Evolutionary conservation across 2,888 invertebrate species (phyloP).

Genomic region (Pimpla rufipes): DNA sequence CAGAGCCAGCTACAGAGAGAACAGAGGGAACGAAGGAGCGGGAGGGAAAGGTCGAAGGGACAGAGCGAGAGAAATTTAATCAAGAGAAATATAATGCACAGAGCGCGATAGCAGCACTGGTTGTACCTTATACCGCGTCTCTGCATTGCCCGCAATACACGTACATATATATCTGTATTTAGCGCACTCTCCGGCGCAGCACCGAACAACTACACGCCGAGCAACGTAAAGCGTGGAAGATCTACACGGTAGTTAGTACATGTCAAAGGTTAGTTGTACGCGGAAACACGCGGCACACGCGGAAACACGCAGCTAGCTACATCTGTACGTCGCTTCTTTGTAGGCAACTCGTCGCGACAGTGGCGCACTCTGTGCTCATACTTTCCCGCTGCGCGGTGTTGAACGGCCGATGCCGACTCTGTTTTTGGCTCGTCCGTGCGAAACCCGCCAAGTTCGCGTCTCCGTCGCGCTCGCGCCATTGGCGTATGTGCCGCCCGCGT

Average conservation of each 20-base stretch:
- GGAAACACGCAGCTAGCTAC: conserved; percentile 14
- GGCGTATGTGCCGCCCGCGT: background rate
- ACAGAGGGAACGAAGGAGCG: background rate
- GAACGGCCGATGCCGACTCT: conserved; percentile 29
- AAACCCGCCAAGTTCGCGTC: conserved; percentile 51
- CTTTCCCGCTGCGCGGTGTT: conserved; percentile 37
- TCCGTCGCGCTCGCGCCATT: conserved; percentile 29
- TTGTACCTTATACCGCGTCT: conserved; percentile 34
- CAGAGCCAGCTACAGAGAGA: conserved; percentile 24
- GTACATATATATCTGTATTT: background rate
- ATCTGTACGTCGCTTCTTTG: conserved; percentile 41
- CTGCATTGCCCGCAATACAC: background rate
- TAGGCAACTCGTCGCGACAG: conserved; percentile 9
- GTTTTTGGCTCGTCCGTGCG: conserved; percentile 59
- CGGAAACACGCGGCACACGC: conserved; percentile 50
- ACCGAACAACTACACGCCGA: background rate
- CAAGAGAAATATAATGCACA: conserved; percentile 69
- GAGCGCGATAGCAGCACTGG: conserved; percentile 45
- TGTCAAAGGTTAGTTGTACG: conserved; percentile 66
- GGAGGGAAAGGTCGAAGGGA: conserved; percentile 24
- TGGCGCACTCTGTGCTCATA: conserved; percentile 5
- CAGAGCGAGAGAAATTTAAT: conserved; percentile 63
- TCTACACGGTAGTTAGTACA: conserved; percentile 68
- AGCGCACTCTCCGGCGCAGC: too few species aligned
- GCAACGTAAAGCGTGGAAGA: conserved; percentile 57